Percentiles rank a stretch among this genome's conserved stretches.
Conservation (phyloP, 1,140 invertebrate genomes). For the Sitobion miscanthi region DNA sequence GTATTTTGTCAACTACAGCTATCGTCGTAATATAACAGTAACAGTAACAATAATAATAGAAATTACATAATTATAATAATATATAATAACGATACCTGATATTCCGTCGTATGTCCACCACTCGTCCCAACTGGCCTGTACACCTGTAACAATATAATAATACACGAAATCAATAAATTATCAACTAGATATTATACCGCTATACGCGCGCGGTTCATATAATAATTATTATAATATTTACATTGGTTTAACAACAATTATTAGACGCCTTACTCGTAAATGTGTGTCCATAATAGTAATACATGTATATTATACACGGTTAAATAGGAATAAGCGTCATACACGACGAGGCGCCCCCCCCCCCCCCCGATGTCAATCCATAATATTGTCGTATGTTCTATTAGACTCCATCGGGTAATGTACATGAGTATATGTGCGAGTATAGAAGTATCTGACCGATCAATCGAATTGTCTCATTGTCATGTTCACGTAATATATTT, state of each 20-base stretch:
- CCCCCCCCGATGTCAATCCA: neutral
- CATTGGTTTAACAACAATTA: neutral
- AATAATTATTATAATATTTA: neutral
- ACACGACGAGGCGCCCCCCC: neutral
- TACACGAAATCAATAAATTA: conserved; percentile 53
- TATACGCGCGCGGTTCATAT: neutral
- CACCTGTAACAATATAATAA: conserved; percentile 63
- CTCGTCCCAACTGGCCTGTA: conserved; percentile 69
- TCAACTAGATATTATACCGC: too few species aligned
- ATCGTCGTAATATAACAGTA: neutral
- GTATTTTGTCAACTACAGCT: neutral
- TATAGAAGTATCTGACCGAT: neutral
- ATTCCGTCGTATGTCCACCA: conserved; percentile 76
- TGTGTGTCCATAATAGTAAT: neutral
- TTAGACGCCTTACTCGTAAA: neutral
- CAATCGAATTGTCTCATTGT: neutral
- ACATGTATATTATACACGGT: neutral
- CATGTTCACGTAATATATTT: neutral
- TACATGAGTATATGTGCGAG: neutral
- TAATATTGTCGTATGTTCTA: neutral
- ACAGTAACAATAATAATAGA: neutral
- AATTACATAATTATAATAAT: neutral
- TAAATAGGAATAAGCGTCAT: neutral
- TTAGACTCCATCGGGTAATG: neutral
- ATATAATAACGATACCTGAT: conserved; percentile 65